These are phyloP conservation scores for Eretmocerus hayati DNA, from an alignment of 2,888 invertebrate genomes.

Conservation along the genomic window DNA sequence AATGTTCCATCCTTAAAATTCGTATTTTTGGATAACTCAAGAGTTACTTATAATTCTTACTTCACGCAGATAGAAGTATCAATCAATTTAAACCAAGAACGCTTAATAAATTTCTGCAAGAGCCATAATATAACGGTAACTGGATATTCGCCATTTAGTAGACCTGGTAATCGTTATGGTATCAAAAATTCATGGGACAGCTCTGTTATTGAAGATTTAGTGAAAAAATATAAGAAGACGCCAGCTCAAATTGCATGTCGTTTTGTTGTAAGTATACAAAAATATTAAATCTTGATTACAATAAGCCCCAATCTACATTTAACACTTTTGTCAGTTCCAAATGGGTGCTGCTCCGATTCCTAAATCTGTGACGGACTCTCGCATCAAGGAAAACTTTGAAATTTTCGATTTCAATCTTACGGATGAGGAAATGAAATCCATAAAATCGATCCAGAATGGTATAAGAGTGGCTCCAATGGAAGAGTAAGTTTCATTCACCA, in stretches of 20 bases:
- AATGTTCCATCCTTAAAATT: too few species aligned
- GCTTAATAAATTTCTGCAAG: constrained; percentile 62
- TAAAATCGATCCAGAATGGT: constrained; percentile 53
- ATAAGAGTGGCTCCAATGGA: constrained; percentile 56
- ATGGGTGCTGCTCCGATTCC: constrained; percentile 55
- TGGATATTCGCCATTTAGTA: constrained; percentile 76
- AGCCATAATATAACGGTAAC: constrained; percentile 61
- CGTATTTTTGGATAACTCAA: not conserved
- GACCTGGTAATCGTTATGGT: constrained; percentile 55
- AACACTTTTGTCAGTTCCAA: constrained; percentile 32
- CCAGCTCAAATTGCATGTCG: constrained; percentile 64
- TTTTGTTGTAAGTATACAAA: constrained; percentile 49
- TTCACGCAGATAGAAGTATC: constrained; percentile 67
- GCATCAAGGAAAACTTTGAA: constrained; percentile 58
- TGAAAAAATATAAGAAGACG: constrained; percentile 58
- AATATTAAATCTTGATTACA: not conserved
- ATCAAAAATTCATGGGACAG: constrained; percentile 11
- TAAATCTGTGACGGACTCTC: constrained; percentile 56
- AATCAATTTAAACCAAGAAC: constrained; percentile 66
- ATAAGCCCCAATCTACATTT: not conserved
- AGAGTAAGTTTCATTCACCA: constrained; percentile 48
- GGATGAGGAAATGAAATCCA: constrained; percentile 47
- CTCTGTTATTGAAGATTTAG: constrained; percentile 55
- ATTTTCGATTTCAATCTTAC: constrained; percentile 58
- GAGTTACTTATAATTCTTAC: not conserved